Evolutionary conservation across 1,140 invertebrate species (phyloP).

Genomic region (Ephestia elutella): DNA sequence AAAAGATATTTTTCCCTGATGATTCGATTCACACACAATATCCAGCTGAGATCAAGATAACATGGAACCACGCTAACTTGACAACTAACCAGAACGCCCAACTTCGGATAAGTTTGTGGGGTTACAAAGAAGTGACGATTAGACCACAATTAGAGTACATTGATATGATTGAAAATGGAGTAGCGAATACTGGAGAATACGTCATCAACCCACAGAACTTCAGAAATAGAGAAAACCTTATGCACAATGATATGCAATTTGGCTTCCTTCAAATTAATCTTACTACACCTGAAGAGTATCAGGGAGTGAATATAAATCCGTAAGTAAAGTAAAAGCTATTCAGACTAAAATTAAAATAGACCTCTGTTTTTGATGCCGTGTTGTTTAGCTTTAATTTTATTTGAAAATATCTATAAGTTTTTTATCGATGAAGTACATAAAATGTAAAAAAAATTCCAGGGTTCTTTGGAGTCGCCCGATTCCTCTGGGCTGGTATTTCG

Average conservation of each 20-base stretch:
- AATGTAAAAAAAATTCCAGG: slow-evolving; percentile 58
- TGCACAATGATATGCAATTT: slow-evolving; percentile 84
- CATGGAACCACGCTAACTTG: slow-evolving; percentile 89
- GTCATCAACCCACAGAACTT: slow-evolving; percentile 82
- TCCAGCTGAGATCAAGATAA: slow-evolving; percentile 83
- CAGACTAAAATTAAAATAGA: too few relatives aligned
- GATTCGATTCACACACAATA: slow-evolving; percentile 81
- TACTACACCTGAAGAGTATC: slow-evolving; percentile 83
- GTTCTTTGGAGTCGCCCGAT: slow-evolving; percentile 92
- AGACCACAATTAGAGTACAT: slow-evolving; percentile 80
- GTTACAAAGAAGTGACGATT: slow-evolving; percentile 89
- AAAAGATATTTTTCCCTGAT: slow-evolving; percentile 87
- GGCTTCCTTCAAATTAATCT: slow-evolving; percentile 94
- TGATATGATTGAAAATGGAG: slow-evolving; percentile 76
- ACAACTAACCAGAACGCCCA: slow-evolving; percentile 84
- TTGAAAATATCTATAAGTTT: too few relatives aligned
- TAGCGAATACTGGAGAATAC: slow-evolving; percentile 80
- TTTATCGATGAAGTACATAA: too few relatives aligned
- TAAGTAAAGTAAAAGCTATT: slow-evolving; percentile 73
- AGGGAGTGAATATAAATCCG: slow-evolving; percentile 83
- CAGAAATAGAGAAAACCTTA: slow-evolving; percentile 79
- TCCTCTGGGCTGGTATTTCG: slow-evolving; percentile 94
- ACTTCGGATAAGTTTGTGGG: slow-evolving; percentile 88
- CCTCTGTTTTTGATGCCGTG: too few relatives aligned
- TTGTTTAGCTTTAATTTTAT: too few relatives aligned